Evolutionary conservation across 2,888 invertebrate species (phyloP).

Genomic region (Ariolimax columbianus): DNA sequence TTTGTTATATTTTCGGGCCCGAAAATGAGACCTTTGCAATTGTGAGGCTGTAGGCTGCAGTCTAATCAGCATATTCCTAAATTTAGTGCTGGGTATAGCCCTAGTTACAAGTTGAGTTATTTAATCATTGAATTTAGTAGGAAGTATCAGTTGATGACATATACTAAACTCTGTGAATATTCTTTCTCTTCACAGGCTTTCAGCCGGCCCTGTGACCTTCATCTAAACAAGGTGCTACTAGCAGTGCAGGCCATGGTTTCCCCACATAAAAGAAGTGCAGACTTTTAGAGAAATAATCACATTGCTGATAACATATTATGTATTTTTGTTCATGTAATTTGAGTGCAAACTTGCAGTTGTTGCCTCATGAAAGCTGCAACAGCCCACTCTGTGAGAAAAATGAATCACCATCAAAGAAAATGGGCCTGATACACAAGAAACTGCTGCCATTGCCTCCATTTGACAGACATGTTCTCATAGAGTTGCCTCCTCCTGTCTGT

Average conservation of each 20-base stretch:
- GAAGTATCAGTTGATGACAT: not conserved
- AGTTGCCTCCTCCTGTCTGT: conserved; percentile 5
- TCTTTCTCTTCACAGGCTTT: conserved; percentile 37
- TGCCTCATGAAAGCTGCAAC: not conserved
- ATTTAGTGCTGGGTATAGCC: too few relatives aligned
- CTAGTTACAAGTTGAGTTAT: not conserved
- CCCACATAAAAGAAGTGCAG: conserved; percentile 3
- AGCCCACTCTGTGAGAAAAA: not conserved
- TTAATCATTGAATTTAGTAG: not conserved
- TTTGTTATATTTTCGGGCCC: too few relatives aligned
- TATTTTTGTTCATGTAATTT: conserved; percentile 25
- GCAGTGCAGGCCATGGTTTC: conserved; percentile 12
- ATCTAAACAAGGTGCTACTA: conserved; percentile 39
- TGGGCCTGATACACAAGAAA: conserved; percentile 22
- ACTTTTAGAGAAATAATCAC: not conserved
- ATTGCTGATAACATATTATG: conserved; percentile 13
- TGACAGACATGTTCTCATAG: not conserved
- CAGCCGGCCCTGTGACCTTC: conserved; percentile 54
- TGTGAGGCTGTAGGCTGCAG: too few relatives aligned
- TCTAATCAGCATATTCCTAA: too few relatives aligned
- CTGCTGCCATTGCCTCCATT: conserved; percentile 29
- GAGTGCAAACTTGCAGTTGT: not conserved
- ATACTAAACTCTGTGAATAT: conserved; percentile 4
- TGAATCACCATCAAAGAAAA: not conserved
- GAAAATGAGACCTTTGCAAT: too few relatives aligned